Conservation (phyloP, 2,888 invertebrate genomes). For the Labia minor region DNA sequence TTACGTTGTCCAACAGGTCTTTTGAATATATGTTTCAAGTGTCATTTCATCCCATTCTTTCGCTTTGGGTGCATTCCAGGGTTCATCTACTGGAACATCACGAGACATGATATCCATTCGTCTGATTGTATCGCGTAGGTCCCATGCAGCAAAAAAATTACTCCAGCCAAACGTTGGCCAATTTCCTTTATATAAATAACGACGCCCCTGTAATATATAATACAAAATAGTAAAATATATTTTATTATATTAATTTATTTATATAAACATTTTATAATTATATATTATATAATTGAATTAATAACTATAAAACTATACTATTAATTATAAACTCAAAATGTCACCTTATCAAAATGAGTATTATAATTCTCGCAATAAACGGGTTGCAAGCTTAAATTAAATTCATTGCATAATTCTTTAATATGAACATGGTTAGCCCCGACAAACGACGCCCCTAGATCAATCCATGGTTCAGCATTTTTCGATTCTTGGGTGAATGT, state of each 20-base stretch:
- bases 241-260: neutral
- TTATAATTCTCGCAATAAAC: slow-evolving; percentile 26
- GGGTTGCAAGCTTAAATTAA: slow-evolving; percentile 33
- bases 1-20: slow-evolving; percentile 32
- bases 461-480: slow-evolving; percentile 28
- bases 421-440: slow-evolving; percentile 35
- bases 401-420: slow-evolving; percentile 33
- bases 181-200: slow-evolving; percentile 13
- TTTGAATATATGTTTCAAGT: slow-evolving; percentile 31
- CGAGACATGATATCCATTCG: slow-evolving; percentile 34
- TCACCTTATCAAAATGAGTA: slow-evolving; percentile 25
- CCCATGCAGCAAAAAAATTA: slow-evolving; percentile 25
- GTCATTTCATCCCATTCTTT: slow-evolving; percentile 34
- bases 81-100: slow-evolving; percentile 32
- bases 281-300: neutral
- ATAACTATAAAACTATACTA: too few species aligned
- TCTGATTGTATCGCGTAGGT: slow-evolving; percentile 22
- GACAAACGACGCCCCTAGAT: slow-evolving; percentile 37
- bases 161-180: slow-evolving; percentile 23
- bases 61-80: slow-evolving; percentile 33
- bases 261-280: neutral
- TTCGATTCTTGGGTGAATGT: slow-evolving; percentile 31
- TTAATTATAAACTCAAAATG: too few species aligned
- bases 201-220: slow-evolving; percentile 15
- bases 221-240: too few species aligned